phyloP scores from a whole-genome alignment of 1,140 invertebrate species.

The Bombus sibiricus region DNA sequence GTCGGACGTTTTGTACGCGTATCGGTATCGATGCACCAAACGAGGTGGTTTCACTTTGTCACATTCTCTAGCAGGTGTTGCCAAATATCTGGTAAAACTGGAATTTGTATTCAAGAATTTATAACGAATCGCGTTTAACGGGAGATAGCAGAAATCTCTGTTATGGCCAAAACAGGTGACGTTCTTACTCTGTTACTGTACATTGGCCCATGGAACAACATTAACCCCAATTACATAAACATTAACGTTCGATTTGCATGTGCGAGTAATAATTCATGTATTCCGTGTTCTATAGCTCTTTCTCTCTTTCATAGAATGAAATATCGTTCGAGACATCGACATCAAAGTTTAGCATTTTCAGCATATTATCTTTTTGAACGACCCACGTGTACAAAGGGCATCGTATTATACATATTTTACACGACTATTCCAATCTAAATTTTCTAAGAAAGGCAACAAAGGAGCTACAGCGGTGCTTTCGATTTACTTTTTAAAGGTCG shows the following conservation, averaged over 20 bases:
- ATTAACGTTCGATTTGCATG: not conserved
- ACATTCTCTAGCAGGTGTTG: not conserved
- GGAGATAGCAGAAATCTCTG: not conserved
- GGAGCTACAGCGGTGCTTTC: too few relatives aligned
- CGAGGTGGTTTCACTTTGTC: not conserved
- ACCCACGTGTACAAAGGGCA: not conserved
- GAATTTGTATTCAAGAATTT: slow-evolving; percentile 22
- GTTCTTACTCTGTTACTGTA: not conserved
- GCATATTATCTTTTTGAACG: not conserved
- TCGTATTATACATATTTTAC: too few relatives aligned
- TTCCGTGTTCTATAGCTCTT: not conserved
- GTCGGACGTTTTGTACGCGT: not conserved
- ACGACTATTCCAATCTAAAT: too few relatives aligned
- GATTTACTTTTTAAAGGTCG: too few relatives aligned
- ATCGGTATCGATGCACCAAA: not conserved
- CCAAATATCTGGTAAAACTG: not conserved
- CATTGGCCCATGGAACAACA: too few relatives aligned
- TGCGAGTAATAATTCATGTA: not conserved
- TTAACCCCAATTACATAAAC: not conserved
- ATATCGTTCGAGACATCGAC: not conserved
- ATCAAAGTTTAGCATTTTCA: not conserved
- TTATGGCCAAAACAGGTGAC: not conserved
- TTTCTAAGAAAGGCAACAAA: too few relatives aligned
- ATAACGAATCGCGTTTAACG: not conserved
- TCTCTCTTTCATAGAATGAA: not conserved